phyloP scores from a whole-genome alignment of 2,113 vertebrate genomes.

The Callorhinus ursinus region DNA sequence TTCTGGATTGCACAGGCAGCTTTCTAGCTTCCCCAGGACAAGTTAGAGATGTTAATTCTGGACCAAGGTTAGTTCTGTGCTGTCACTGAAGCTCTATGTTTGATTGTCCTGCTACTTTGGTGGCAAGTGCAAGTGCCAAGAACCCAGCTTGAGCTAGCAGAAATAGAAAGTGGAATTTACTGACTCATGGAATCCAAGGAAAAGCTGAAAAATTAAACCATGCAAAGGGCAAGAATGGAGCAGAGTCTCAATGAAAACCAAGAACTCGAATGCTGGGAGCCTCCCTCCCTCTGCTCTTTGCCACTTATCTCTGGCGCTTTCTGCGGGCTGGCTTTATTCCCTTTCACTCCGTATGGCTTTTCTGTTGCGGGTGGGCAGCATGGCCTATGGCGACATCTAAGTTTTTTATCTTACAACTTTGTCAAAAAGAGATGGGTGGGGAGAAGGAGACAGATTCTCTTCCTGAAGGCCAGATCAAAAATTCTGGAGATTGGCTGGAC shows the following conservation, averaged over 20 bases:
- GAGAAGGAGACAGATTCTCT: not conserved
- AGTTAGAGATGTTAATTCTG: slow-evolving; percentile 7
- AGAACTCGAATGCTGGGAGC: not conserved
- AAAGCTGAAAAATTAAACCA: slow-evolving; percentile 38
- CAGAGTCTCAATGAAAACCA: not conserved
- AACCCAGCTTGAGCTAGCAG: not conserved
- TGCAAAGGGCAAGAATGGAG: not conserved
- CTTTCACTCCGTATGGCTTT: not conserved
- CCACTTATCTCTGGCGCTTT: not conserved
- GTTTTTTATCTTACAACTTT: not conserved
- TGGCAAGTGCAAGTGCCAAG: not conserved
- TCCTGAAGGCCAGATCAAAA: not conserved
- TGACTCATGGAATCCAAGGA: not conserved
- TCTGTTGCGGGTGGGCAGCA: not conserved
- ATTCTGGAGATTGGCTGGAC: not conserved
- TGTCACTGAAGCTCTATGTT: not conserved
- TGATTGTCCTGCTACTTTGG: not conserved
- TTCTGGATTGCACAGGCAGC: not conserved
- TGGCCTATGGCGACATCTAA: not conserved
- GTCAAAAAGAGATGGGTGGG: not conserved
- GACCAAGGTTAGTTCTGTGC: not conserved
- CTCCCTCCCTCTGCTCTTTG: not conserved
- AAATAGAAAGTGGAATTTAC: slow-evolving; percentile 38
- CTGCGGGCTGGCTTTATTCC: not conserved
- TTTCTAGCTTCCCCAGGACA: not conserved